Conservation (phyloP, 2,888 invertebrate species). For the Synergus japonicus region DNA sequence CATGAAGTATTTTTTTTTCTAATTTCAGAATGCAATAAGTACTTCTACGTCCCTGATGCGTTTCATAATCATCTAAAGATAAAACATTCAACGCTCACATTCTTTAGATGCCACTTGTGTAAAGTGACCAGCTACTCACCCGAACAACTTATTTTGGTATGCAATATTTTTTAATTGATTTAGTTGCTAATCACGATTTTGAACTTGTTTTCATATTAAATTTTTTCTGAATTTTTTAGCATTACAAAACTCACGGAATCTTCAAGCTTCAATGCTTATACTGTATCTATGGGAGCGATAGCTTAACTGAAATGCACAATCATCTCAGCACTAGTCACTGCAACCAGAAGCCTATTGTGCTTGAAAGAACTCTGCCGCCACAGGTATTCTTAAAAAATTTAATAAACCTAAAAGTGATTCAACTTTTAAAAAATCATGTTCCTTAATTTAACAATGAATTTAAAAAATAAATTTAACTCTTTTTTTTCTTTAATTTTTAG, state of each 20-base stretch:
- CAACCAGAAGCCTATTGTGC: conserved; percentile 72
- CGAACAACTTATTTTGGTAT: conserved; percentile 65
- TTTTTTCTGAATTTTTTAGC: conserved; percentile 64
- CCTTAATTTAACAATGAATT: too few species aligned
- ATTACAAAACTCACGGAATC: conserved; percentile 76
- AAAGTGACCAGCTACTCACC: conserved; percentile 74
- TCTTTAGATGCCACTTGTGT: conserved; percentile 77
- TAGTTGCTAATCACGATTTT: not conserved
- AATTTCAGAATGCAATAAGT: conserved; percentile 68
- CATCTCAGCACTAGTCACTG: conserved; percentile 78
- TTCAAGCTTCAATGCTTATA: conserved; percentile 79
- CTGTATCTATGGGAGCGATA: conserved; percentile 76
- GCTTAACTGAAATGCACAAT: conserved; percentile 73
- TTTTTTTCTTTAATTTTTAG: conserved; percentile 51
- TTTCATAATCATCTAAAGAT: conserved; percentile 71
- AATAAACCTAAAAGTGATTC: not conserved
- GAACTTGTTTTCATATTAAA: not conserved
- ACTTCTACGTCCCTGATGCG: conserved; percentile 72
- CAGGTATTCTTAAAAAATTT: conserved; percentile 56
- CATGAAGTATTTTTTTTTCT: conserved; percentile 34
- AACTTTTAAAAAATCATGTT: too few species aligned
- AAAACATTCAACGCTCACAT: conserved; percentile 60
- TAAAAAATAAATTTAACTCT: too few species aligned
- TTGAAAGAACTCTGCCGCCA: conserved; percentile 70
- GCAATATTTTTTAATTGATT: conserved; percentile 2